Evolutionary conservation across 2,888 invertebrate genomes (phyloP), one percentile per base, ranked within the genome.

Genomic region (Acronicta aceris): DNA sequence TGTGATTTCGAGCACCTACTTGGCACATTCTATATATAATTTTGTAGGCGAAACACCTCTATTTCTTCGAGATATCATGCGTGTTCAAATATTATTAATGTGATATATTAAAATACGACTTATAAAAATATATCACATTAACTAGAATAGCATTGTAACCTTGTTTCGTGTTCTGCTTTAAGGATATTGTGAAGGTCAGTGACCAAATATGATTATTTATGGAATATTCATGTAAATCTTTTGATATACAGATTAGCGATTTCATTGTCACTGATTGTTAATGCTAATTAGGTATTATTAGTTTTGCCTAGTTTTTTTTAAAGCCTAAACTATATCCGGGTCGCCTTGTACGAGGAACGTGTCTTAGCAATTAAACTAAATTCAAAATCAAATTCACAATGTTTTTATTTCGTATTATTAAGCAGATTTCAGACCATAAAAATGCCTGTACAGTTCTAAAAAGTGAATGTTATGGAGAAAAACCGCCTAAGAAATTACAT

Each of bases 141-240:
- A 33, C 4, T 56, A 12, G 36, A 30, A 16, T 27, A 21, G 53
- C 49, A 49, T 66, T 61, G 27, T 72, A 72, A 50, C 56, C 76
- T 72, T 66, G 76, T 48, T 59, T 56, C 46, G 16, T 30, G 27
- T 63, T 53, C 10, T 63, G 33, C 65, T 12, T 45, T 61, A 57
- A 67, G 76, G 73, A 72, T 76, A 42, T 61, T 46, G 42, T 13
- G 49, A 76, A 72, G 77, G 77, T 57, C 63, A 51, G 33, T 68
- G 55, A 57, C 59, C 51, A 74, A 53, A 73, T 51, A 57, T 46
- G 48, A 46, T 57, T 57, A 59, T 72, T 63, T 54, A 74, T 61
- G 30, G 50, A 38, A 30, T 50, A 52, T 40, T 16, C 75, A 70
- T 70, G 70, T 57, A 71, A 70, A 70, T 70, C 36, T 21, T 17